Percentiles rank a stretch among this genome's conserved stretches.
Evolutionary conservation across 2,888 invertebrate genomes (phyloP).

Genomic region (Netelia virgata): DNA sequence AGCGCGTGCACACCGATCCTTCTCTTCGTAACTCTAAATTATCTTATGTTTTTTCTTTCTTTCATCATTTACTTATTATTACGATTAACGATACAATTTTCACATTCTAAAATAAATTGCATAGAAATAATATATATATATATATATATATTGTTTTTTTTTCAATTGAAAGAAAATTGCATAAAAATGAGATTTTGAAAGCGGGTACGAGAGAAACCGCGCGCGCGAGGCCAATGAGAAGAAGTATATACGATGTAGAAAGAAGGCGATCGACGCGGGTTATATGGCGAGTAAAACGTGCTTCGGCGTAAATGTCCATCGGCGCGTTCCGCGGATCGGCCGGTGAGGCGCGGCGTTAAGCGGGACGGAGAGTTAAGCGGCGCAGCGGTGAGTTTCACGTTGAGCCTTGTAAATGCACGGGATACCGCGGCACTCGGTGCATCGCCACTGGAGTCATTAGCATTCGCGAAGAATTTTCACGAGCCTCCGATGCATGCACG

Average conservation of each 20-base stretch:
- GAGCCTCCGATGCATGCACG: constrained; percentile 29
- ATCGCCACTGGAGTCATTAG: constrained; percentile 59
- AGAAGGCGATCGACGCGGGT: constrained; percentile 34
- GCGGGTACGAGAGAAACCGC: not conserved
- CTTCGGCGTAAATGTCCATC: constrained; percentile 58
- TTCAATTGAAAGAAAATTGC: not conserved
- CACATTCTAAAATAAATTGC: not conserved
- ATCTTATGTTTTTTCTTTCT: constrained; percentile 1
- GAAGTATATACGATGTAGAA: constrained; percentile 6
- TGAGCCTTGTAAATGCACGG: constrained; percentile 39
- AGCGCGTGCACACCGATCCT: constrained; percentile 25
- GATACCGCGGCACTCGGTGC: constrained; percentile 23
- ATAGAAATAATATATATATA: no score
- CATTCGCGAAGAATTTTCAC: constrained; percentile 64
- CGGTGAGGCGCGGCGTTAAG: constrained; percentile 8
- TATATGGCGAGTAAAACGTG: constrained; percentile 49
- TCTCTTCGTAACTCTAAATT: not conserved
- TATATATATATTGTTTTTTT: no score
- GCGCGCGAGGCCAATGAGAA: not conserved
- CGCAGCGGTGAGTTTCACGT: constrained; percentile 16
- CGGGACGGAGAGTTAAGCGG: not conserved
- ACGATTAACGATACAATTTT: constrained; percentile 10
- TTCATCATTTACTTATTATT: not conserved
- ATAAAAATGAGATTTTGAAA: constrained; percentile 1
- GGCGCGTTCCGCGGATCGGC: constrained; percentile 23